phyloP scores from a whole-genome alignment of 2,888 invertebrate genomes.

The Sphinx pinastri region DNA sequence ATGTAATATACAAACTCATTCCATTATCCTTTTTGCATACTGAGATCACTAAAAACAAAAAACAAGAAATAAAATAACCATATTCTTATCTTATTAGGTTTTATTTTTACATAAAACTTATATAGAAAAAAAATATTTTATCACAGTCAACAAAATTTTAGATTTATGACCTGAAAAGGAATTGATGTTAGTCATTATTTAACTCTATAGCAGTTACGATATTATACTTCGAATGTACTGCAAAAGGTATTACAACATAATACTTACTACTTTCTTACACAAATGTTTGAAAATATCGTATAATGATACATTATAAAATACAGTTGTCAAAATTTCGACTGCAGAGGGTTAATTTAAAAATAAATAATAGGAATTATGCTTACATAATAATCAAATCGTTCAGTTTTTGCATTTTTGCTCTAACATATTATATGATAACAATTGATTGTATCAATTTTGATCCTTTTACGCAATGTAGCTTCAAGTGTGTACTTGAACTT shows the following conservation, averaged over 20 bases:
- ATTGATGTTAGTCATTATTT: conserved; percentile 11
- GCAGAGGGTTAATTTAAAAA: background rate
- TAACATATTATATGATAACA: background rate
- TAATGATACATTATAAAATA: background rate
- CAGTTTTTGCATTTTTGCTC: background rate
- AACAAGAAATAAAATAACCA: conserved; percentile 58
- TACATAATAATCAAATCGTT: background rate
- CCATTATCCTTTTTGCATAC: background rate
- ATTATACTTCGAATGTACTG: too few relatives aligned
- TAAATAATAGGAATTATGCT: background rate
- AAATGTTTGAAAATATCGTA: too few relatives aligned
- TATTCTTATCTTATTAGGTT: conserved; percentile 52
- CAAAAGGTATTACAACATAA: too few relatives aligned
- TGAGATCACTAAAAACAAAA: conserved; percentile 15
- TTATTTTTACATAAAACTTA: conserved; percentile 51
- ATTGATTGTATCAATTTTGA: background rate
- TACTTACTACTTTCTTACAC: too few relatives aligned
- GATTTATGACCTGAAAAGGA: conserved; percentile 41
- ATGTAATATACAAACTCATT: too few relatives aligned
- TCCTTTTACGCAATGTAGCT: background rate
- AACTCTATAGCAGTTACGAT: too few relatives aligned
- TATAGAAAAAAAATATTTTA: conserved; percentile 60
- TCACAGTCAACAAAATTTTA: conserved; percentile 74
- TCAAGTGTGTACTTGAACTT: background rate
- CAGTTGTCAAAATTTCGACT: background rate